A percentile compares a stretch with the other conserved stretches of the same genome.
Conservation (phyloP, 2,888 invertebrate genomes). For the Pegoplata infirma region DNA sequence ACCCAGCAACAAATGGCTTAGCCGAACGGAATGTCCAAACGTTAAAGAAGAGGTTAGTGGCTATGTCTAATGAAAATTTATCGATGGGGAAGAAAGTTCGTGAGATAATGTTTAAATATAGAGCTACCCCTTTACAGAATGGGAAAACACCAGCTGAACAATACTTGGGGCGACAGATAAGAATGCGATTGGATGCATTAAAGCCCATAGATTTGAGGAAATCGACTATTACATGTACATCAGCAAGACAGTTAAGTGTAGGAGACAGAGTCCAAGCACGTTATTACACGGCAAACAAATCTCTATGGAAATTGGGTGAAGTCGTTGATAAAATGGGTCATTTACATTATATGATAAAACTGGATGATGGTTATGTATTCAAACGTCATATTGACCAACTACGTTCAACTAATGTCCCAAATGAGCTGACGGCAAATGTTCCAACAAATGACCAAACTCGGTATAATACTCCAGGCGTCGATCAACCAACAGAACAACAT, state of each 20-base stretch:
- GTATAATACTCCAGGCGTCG: not conserved
- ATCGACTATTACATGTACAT: not conserved
- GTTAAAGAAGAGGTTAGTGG: too few relatives aligned
- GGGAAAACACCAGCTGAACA: slow-evolving; percentile 44
- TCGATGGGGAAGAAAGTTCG: slow-evolving; percentile 64
- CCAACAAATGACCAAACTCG: not conserved
- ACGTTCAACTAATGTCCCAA: not conserved
- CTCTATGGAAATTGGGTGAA: slow-evolving; percentile 9
- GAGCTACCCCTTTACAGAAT: slow-evolving; percentile 40
- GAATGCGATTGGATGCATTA: slow-evolving; percentile 14
- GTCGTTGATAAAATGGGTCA: slow-evolving; percentile 18
- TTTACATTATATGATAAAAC: slow-evolving; percentile 21
- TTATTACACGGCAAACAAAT: slow-evolving; percentile 21
- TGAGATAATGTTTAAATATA: slow-evolving; percentile 36
- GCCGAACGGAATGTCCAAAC: slow-evolving; percentile 49
- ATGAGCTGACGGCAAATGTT: not conserved
- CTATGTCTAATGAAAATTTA: slow-evolving; percentile 75
- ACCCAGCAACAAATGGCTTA: slow-evolving; percentile 43
- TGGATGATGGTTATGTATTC: slow-evolving; percentile 16
- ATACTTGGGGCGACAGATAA: slow-evolving; percentile 32
- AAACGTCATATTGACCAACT: slow-evolving; percentile 29
- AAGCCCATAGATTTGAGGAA: slow-evolving; percentile 8
- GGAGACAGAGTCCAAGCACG: slow-evolving; percentile 26
- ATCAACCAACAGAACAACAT: not conserved
- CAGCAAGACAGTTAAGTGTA: slow-evolving; percentile 39